Conservation (phyloP, 2,113 vertebrate species). For the Campylomormyrus tamandua region DNA sequence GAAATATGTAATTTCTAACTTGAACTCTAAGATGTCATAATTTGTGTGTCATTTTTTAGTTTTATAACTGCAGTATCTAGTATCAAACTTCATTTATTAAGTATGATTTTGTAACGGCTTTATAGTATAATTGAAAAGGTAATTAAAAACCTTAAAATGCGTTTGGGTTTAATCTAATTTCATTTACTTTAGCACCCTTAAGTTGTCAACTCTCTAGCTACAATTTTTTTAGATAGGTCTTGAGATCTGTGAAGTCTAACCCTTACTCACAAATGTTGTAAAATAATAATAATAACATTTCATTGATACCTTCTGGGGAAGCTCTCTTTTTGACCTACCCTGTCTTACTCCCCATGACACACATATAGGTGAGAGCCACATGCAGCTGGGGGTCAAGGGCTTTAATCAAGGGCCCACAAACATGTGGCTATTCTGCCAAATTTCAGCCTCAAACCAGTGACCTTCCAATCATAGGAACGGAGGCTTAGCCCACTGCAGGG, state of each 20-base stretch:
- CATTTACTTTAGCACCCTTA: not conserved
- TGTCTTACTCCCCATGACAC: not conserved
- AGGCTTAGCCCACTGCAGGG: not conserved
- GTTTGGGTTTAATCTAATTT: not conserved
- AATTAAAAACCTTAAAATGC: not conserved
- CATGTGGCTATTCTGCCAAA: not conserved
- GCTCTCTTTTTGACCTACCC: not conserved
- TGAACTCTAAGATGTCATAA: not conserved
- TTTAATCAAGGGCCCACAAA: not conserved
- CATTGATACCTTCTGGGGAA: not conserved
- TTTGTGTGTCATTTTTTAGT: not conserved
- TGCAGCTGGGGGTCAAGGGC: not conserved
- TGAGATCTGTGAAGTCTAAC: not conserved
- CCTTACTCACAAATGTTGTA: not conserved
- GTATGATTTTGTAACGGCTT: not conserved
- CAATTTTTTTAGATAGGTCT: not conserved
- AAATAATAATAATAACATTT: not conserved
- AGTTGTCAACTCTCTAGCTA: not conserved
- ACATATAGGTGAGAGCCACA: not conserved
- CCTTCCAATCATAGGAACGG: not conserved
- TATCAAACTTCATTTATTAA: not conserved
- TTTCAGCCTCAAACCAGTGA: not conserved
- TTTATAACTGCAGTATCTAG: not conserved
- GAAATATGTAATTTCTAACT: not conserved
- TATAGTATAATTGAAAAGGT: not conserved